phyloP scores from a whole-genome alignment of 2,888 invertebrate species.

The Zelleria hepariella region DNA sequence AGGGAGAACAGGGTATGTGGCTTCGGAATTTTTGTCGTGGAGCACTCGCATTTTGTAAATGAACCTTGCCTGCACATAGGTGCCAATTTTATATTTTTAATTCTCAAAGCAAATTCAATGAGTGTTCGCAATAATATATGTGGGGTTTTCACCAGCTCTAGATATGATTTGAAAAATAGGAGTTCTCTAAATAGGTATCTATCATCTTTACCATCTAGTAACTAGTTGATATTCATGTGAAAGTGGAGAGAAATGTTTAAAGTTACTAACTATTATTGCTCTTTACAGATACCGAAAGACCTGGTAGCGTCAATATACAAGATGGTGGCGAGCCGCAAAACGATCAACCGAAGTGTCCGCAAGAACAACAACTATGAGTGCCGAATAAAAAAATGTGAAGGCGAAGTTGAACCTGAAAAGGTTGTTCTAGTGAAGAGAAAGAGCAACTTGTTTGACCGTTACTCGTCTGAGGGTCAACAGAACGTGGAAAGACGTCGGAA shows the following conservation, averaged over 20 bases:
- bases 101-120: no score
- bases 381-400: constrained; percentile 37
- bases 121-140: no score
- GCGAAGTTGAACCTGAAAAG: constrained; percentile 37
- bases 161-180: no score
- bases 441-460: constrained; percentile 57
- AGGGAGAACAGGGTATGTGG: constrained; percentile 76
- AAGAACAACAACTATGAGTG: constrained; percentile 63
- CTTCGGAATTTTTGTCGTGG: no score
- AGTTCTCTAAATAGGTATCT: no score
- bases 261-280: background rate
- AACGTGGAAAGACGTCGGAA: constrained; percentile 52
- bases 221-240: no score
- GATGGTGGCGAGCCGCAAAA: constrained; percentile 79
- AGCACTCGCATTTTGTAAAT: no score
- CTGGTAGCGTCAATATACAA: constrained; percentile 81
- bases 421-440: constrained; percentile 51
- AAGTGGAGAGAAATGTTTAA: no score
- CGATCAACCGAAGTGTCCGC: constrained; percentile 68
- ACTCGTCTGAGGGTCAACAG: constrained; percentile 56
- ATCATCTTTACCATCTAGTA: no score
- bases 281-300: constrained; percentile 77
- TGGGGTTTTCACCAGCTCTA: no score
- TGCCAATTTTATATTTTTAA: no score
- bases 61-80: no score